Conservation (phyloP, 2,888 invertebrate species). For the Philonicus albiceps region DNA sequence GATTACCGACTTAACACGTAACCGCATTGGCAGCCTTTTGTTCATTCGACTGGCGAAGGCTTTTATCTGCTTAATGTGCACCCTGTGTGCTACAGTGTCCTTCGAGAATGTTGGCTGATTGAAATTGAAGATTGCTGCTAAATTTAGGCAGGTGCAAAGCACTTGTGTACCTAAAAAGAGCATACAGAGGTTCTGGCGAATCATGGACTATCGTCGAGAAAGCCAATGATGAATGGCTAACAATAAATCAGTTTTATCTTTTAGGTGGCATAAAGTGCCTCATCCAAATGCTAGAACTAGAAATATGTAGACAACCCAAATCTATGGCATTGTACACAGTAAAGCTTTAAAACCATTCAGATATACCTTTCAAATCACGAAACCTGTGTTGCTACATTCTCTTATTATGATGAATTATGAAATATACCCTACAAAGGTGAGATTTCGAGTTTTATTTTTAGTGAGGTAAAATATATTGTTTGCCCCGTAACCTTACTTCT, state of each 20-base stretch:
- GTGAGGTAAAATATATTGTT: not conserved
- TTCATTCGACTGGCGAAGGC: not conserved
- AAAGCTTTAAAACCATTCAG: not conserved
- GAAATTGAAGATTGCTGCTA: not conserved
- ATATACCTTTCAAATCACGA: not conserved
- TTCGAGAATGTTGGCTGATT: not conserved
- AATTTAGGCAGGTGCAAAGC: not conserved
- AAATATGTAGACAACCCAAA: not conserved
- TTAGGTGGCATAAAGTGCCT: not conserved
- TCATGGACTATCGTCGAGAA: not conserved
- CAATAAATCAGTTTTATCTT: not conserved
- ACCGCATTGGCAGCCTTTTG: not conserved
- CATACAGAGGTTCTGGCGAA: not conserved
- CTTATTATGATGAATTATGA: not conserved
- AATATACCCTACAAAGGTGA: not conserved
- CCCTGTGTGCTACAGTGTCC: not conserved
- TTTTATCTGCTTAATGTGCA: not conserved
- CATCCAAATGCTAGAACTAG: not conserved
- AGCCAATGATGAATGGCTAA: not conserved
- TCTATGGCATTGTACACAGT: not conserved
- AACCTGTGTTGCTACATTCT: not conserved
- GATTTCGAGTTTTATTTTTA: not conserved
- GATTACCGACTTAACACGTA: not conserved
- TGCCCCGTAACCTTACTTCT: not conserved
- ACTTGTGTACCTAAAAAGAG: not conserved